phyloP scores from a whole-genome alignment of 2,113 vertebrate genomes.

The Ivindomyrus marchei region DNA sequence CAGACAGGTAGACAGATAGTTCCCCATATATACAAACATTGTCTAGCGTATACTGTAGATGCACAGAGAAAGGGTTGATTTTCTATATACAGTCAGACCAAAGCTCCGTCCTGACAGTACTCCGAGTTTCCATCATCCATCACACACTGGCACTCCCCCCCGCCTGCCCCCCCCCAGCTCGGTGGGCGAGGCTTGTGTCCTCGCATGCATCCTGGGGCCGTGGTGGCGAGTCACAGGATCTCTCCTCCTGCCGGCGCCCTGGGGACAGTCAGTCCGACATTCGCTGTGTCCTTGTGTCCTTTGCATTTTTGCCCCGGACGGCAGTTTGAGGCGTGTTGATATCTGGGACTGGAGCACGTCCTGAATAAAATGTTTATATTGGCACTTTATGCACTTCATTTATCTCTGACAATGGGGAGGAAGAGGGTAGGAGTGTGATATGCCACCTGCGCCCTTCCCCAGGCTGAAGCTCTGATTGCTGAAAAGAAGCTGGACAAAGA shows the following conservation, averaged over 20 bases:
- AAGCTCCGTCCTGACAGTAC: neutral
- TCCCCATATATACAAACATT: slow-evolving; percentile 53
- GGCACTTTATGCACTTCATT: slow-evolving; percentile 63
- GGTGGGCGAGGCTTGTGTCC: neutral
- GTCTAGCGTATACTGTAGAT: slow-evolving; percentile 55
- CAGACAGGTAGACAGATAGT: slow-evolving; percentile 49
- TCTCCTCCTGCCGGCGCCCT: neutral
- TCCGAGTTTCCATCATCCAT: neutral
- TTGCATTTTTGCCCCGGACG: neutral
- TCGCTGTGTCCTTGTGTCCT: neutral
- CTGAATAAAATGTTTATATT: slow-evolving; percentile 45
- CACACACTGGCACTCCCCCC: neutral
- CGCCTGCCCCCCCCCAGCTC: neutral
- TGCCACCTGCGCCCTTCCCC: neutral
- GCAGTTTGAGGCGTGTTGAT: neutral
- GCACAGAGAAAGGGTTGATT: slow-evolving; percentile 48
- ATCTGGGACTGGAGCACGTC: slow-evolving; percentile 5
- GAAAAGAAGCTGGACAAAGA: slow-evolving; percentile 87
- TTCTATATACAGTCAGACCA: slow-evolving; percentile 27
- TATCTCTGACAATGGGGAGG: slow-evolving; percentile 1
- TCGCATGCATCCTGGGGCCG: neutral
- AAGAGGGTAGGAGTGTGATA: neutral
- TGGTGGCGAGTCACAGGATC: neutral
- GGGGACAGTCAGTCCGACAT: neutral
- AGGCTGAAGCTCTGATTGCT: slow-evolving; percentile 82